Evolutionary conservation across 1,140 invertebrate genomes (phyloP).

Genomic region (Gryon sp.): DNA sequence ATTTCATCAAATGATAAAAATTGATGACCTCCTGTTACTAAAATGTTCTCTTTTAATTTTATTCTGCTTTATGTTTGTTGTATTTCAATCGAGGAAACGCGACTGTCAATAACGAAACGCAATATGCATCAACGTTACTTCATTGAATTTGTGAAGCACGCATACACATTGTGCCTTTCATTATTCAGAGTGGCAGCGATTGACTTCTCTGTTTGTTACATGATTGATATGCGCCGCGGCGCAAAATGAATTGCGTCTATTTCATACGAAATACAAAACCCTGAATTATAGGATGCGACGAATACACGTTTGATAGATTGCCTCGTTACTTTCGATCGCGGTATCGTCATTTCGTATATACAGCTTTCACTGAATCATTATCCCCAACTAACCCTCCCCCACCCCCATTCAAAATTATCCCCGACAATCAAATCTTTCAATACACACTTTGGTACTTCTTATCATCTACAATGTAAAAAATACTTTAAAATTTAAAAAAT

Average conservation of each 20-base stretch:
- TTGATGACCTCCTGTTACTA: slow-evolving; percentile 28
- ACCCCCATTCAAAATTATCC: too few relatives aligned
- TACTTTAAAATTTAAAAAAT: too few relatives aligned
- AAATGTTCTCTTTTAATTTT: slow-evolving; percentile 15
- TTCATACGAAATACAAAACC: slow-evolving; percentile 62
- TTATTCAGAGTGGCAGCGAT: slow-evolving; percentile 64
- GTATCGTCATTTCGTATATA: slow-evolving; percentile 38
- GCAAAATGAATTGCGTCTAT: slow-evolving; percentile 61
- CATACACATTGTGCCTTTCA: slow-evolving; percentile 58
- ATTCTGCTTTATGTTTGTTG: slow-evolving; percentile 18
- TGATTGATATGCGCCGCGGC: slow-evolving; percentile 62
- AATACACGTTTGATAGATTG: slow-evolving; percentile 56
- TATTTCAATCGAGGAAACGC: slow-evolving; percentile 53
- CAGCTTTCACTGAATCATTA: slow-evolving; percentile 24
- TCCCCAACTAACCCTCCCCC: too few relatives aligned
- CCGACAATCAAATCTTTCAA: too few relatives aligned
- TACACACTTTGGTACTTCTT: too few relatives aligned
- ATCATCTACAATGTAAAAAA: too few relatives aligned
- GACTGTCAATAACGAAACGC: slow-evolving; percentile 58
- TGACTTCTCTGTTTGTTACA: slow-evolving; percentile 62
- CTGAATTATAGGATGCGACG: slow-evolving; percentile 57
- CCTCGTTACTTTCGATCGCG: slow-evolving; percentile 59
- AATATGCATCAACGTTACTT: slow-evolving; percentile 59
- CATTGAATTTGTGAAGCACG: slow-evolving; percentile 63
- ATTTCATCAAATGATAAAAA: slow-evolving; percentile 29